Conservation (phyloP, 2,888 invertebrate genomes). For the Hyposoter dolosus region DNA sequence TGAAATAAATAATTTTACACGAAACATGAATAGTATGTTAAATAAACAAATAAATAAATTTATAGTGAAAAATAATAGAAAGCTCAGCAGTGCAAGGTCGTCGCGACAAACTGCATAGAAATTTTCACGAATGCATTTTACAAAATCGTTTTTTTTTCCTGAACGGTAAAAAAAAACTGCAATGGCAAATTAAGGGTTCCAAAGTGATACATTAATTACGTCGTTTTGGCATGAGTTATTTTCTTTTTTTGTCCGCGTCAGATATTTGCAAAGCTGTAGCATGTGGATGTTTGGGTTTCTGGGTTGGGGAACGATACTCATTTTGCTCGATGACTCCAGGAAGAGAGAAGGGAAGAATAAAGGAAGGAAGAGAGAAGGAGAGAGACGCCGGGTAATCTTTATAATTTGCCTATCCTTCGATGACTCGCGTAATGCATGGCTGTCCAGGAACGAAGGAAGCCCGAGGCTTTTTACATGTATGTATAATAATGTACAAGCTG, state of each 20-base stretch:
- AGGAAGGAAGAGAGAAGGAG: slow-evolving; percentile 34
- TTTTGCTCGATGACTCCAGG: slow-evolving; percentile 39
- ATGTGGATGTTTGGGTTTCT: slow-evolving; percentile 37
- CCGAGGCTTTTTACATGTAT: slow-evolving; percentile 44
- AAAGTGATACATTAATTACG: slow-evolving; percentile 43
- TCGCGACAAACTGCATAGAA: background rate
- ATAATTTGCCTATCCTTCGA: slow-evolving; percentile 75
- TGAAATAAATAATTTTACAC: background rate
- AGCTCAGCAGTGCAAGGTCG: background rate
- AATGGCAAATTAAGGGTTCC: background rate
- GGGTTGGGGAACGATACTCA: slow-evolving; percentile 58
- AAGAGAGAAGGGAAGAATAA: slow-evolving; percentile 18
- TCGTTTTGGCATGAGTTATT: background rate
- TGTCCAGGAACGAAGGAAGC: slow-evolving; percentile 70
- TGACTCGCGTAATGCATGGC: slow-evolving; percentile 75
- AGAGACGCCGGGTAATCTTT: slow-evolving; percentile 70
- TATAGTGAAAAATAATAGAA: background rate
- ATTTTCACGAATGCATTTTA: background rate
- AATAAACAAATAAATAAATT: background rate
- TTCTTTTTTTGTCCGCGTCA: background rate
- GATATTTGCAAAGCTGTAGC: slow-evolving; percentile 18
- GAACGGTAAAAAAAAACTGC: background rate
- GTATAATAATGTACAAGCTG: slow-evolving; percentile 26
- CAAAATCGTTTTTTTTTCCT: background rate
- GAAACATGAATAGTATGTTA: background rate